phyloP scores from a whole-genome alignment of 2,797 vertebrate genomes.

The Botia almorhae region DNA sequence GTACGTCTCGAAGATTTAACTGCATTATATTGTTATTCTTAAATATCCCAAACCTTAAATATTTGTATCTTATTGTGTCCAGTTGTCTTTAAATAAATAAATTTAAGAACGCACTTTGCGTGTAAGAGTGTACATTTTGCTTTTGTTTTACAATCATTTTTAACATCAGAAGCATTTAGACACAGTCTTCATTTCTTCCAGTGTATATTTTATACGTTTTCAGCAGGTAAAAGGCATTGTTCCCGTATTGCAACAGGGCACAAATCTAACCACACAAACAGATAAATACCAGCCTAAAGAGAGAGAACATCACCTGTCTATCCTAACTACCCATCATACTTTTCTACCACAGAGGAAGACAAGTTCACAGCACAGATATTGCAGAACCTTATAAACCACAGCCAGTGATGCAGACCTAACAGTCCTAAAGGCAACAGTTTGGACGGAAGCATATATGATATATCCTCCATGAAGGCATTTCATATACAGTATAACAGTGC shows the following conservation, averaged over 20 bases:
- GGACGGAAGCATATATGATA: slow-evolving; percentile 37
- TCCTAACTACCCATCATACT: slow-evolving; percentile 56
- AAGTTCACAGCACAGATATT: slow-evolving; percentile 63
- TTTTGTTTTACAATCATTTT: background rate
- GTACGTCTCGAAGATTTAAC: slow-evolving; percentile 72
- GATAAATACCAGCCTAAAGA: slow-evolving; percentile 72
- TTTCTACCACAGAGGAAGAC: slow-evolving; percentile 61
- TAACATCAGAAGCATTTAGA: background rate
- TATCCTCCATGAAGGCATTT: slow-evolving; percentile 65
- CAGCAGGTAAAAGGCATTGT: slow-evolving; percentile 80
- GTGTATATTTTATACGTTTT: slow-evolving; percentile 73
- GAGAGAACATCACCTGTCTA: slow-evolving; percentile 54
- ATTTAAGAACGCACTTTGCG: slow-evolving; percentile 46
- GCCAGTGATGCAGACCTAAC: slow-evolving; percentile 54
- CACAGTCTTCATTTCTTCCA: slow-evolving; percentile 71
- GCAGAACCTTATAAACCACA: slow-evolving; percentile 39
- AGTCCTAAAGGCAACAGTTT: slow-evolving; percentile 54
- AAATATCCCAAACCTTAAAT: slow-evolving; percentile 65
- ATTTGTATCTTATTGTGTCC: slow-evolving; percentile 73
- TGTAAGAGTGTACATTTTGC: too few relatives aligned
- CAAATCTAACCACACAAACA: slow-evolving; percentile 65
- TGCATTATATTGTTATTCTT: slow-evolving; percentile 69
- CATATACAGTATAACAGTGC: slow-evolving; percentile 25
- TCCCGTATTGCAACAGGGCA: slow-evolving; percentile 62
- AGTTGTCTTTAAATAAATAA: slow-evolving; percentile 78